These are phyloP conservation scores for Eueremaeus valkanovi DNA, from an alignment of 2,888 invertebrate species.

Conservation along the genomic window DNA sequence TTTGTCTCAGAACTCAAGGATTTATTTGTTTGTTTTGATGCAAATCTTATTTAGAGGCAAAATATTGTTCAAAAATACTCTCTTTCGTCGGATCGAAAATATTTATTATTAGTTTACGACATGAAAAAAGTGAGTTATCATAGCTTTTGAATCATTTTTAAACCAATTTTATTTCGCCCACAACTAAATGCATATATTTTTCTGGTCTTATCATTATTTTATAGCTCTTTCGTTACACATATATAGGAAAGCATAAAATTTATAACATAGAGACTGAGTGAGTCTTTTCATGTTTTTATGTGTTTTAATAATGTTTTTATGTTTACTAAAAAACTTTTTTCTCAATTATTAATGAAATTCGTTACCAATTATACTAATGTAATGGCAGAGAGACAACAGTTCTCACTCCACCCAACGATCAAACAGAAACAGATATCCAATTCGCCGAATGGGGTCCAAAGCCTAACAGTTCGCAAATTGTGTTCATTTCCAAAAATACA, in stretches of 20 bases:
- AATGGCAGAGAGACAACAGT: slow-evolving; percentile 18
- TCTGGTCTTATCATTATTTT: slow-evolving; percentile 14
- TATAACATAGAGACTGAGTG: slow-evolving; percentile 31
- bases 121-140: slow-evolving; percentile 43
- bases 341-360: background rate
- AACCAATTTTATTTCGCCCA: too few species aligned
- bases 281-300: slow-evolving; percentile 11
- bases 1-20: background rate
- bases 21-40: background rate
- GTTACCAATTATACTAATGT: slow-evolving; percentile 9
- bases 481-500: slow-evolving; percentile 45
- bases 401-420: slow-evolving; percentile 32
- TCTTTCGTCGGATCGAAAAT: slow-evolving; percentile 45
- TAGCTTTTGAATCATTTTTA: background rate
- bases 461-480: slow-evolving; percentile 43
- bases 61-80: slow-evolving; percentile 43
- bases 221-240: slow-evolving; percentile 42
- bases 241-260: slow-evolving; percentile 40
- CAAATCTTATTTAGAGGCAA: slow-evolving; percentile 36
- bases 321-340: background rate
- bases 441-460: slow-evolving; percentile 47
- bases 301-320: background rate
- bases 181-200: background rate
- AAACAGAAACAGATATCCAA: slow-evolving; percentile 40
- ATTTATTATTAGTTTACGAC: slow-evolving; percentile 44